Conservation (phyloP, 2,888 invertebrate genomes). For the Phasia obesa region DNA sequence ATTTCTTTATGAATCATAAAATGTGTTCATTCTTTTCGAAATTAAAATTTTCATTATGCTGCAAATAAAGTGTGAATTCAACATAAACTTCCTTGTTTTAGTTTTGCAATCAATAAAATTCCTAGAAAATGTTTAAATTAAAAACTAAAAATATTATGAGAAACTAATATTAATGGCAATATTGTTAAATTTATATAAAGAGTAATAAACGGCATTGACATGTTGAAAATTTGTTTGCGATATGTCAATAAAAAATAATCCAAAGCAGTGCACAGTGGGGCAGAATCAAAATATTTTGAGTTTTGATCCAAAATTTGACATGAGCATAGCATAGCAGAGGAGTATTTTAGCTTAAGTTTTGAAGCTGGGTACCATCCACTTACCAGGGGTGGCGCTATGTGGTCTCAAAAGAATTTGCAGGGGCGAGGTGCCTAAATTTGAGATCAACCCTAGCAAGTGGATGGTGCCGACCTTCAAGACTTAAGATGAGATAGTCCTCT, state of each 20-base stretch:
- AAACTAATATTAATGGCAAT: conserved; percentile 2
- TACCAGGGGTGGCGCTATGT: too few relatives aligned
- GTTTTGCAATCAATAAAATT: background rate
- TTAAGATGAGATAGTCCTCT: too few relatives aligned
- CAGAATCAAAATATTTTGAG: too few relatives aligned
- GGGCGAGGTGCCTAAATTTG: too few relatives aligned
- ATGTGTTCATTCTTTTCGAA: background rate
- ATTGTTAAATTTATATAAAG: background rate
- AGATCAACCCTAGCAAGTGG: too few relatives aligned
- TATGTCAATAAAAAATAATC: background rate
- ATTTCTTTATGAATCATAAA: conserved; percentile 27
- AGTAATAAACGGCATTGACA: background rate
- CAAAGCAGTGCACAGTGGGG: background rate
- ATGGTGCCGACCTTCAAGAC: too few relatives aligned
- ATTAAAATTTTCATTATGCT: conserved; percentile 1
- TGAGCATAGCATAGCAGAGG: too few relatives aligned
- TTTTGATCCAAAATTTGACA: too few relatives aligned
- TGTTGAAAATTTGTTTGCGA: background rate
- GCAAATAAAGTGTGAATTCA: conserved; percentile 38
- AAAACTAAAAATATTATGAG: background rate
- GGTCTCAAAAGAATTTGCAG: too few relatives aligned
- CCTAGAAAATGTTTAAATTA: conserved; percentile 3
- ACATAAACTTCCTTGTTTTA: conserved; percentile 48
- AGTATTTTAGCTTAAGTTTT: too few relatives aligned
- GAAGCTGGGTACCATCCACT: too few relatives aligned